Conservation (phyloP, 1,140 invertebrate genomes). For the Trypoxylus dichotomus region DNA sequence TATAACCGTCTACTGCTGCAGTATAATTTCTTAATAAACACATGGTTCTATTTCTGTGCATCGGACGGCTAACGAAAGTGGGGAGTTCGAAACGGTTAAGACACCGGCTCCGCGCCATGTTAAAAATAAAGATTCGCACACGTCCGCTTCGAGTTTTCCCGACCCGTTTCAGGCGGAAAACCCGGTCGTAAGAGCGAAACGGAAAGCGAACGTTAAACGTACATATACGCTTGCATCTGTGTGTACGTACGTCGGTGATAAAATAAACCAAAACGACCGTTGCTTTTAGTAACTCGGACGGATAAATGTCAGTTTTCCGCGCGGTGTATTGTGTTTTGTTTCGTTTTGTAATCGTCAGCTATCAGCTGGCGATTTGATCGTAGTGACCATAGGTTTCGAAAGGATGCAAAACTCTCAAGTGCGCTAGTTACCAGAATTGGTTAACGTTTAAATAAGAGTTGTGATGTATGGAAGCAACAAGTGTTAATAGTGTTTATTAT, state of each 20-base stretch:
- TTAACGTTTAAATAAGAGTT: background rate
- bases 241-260: background rate
- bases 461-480: background rate
- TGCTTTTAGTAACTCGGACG: background rate
- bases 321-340: slow-evolving; percentile 12
- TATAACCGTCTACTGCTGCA: background rate
- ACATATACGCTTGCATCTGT: background rate
- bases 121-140: slow-evolving; percentile 17
- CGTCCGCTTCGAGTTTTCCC: background rate
- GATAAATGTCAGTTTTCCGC: background rate
- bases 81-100: background rate
- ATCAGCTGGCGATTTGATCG: background rate
- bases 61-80: background rate
- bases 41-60: background rate
- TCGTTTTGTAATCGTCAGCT: background rate
- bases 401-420: background rate
- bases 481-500: background rate
- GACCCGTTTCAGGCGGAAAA: background rate
- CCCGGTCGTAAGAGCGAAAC: background rate
- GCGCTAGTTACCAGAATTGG: background rate
- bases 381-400: background rate
- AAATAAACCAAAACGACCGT: background rate
- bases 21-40: slow-evolving; percentile 17
- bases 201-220: background rate
- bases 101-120: background rate